A percentile compares a stretch with the other conserved stretches of the same genome.
Conservation (phyloP, 2,888 invertebrate species). For the Cryptophagus acutangulus region DNA sequence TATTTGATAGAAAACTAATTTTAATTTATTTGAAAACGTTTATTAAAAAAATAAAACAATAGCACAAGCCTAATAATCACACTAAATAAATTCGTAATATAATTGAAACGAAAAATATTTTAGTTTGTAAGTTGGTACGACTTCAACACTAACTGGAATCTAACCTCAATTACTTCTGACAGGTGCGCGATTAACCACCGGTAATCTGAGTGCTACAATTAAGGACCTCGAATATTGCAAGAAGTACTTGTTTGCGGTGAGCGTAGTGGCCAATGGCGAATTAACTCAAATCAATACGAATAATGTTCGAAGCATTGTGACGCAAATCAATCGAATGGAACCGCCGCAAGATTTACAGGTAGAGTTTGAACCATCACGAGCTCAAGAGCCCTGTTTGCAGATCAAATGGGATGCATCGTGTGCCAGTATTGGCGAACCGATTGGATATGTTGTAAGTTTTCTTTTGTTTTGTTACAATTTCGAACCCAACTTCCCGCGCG, state of each 20-base stretch:
- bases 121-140: constrained; percentile 1
- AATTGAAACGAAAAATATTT: too few species aligned
- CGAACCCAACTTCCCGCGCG: too few species aligned
- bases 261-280: constrained; percentile 14
- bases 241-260: constrained; percentile 34
- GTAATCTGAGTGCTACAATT: constrained; percentile 27
- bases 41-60: too few species aligned
- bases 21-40: too few species aligned
- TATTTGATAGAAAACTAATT: too few species aligned
- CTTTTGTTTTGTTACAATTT: background rate
- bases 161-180: too few species aligned
- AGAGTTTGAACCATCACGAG: constrained; percentile 34
- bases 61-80: too few species aligned
- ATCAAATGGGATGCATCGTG: constrained; percentile 39
- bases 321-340: constrained; percentile 29
- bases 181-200: constrained; percentile 34
- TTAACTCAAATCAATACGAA: constrained; percentile 30
- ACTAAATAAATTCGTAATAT: too few species aligned
- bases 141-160: constrained; percentile 6
- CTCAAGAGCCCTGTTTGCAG: constrained; percentile 33
- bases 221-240: constrained; percentile 35
- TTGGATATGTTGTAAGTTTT: constrained; percentile 36
- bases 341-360: constrained; percentile 32
- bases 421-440: constrained; percentile 33
- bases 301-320: constrained; percentile 33